phyloP scores from a whole-genome alignment of 2,888 invertebrate genomes.

The Phengaris arion region DNA sequence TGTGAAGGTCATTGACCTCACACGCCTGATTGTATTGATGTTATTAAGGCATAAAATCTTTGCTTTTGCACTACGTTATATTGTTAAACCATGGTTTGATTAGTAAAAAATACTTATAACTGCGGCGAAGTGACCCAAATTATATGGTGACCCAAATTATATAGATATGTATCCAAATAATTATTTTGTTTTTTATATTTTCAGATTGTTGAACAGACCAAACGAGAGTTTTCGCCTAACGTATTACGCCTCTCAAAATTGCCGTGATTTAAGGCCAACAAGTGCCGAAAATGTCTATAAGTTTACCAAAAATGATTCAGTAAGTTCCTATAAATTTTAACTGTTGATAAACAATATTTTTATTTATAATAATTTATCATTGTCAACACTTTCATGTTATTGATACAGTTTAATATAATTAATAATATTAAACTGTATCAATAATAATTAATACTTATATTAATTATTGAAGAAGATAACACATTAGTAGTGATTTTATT shows the following conservation, averaged over 20 bases:
- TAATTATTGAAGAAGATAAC: no score
- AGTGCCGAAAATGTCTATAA: slow-evolving; percentile 48
- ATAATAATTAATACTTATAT: no score
- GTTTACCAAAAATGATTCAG: slow-evolving; percentile 61
- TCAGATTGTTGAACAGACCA: slow-evolving; percentile 72
- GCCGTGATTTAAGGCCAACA: slow-evolving; percentile 45
- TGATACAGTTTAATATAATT: not conserved
- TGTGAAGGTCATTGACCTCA: no score
- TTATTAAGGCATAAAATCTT: no score
- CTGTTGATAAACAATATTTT: not conserved
- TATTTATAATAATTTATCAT: not conserved
- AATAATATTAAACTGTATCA: no score
- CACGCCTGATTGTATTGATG: no score
- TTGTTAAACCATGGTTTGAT: no score
- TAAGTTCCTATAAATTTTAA: slow-evolving; percentile 45
- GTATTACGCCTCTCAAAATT: slow-evolving; percentile 75
- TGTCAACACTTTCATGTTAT: not conserved
- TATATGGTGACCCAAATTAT: no score
- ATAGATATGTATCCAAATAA: not conserved
- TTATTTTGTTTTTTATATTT: slow-evolving; percentile 38
- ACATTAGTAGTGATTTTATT: not conserved
- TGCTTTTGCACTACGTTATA: no score
- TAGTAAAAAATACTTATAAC: no score
- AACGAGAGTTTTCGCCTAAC: slow-evolving; percentile 77
- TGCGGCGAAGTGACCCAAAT: no score